Evolutionary conservation across 1,140 invertebrate species (phyloP), one percentile per base, ranked within the genome.

Genomic region (Zaprionus taronus): DNA sequence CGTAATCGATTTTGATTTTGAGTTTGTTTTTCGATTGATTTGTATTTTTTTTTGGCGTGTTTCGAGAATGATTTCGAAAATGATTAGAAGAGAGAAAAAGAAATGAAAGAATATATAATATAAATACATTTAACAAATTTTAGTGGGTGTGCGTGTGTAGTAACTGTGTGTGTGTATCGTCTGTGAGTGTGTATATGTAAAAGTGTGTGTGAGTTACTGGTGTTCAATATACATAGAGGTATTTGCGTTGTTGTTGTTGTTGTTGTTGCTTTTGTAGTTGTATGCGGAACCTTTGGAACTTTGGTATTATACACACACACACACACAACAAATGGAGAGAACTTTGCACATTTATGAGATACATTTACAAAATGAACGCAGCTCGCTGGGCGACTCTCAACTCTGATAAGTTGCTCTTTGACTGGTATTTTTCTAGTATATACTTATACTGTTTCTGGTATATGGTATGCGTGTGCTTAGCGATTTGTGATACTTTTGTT

Each of bases 71-170:
- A 87, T 84, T 89, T 89, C 79, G 84, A 89, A 89, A 90, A 90
- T 90, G 85, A 90, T 90, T 90, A 90, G 85, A 87, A 91, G 91
- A 91, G 90, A 91, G 90, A 91, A 91, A 90, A 91, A 91, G 87
- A 91, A 91, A 91, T 91, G 90, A 91, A 91, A 91, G 90, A 90
- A 91, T 91, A 91, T 91, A 91, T 86, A 91, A 91, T 91, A 91
- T 91, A 91, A 91, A 91, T 91, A 90, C 75, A 91, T 91, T 90
- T 91, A 91, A 90, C 86, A 90, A 90, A 90, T 91, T 91, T 91
- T 91, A 87, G 83, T 87, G 78, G 57, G 60, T 80, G 78, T 80
- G 74, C 70, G 56, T 65, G 47, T 51, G 47, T 51, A 51, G 47
- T 61, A 57, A 67, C 62, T 67, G 57, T 75, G 12, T 51, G 58